These are phyloP conservation scores for Muscicapa comitata DNA, from an alignment of 2,797 vertebrate species.

Conservation along the genomic window DNA sequence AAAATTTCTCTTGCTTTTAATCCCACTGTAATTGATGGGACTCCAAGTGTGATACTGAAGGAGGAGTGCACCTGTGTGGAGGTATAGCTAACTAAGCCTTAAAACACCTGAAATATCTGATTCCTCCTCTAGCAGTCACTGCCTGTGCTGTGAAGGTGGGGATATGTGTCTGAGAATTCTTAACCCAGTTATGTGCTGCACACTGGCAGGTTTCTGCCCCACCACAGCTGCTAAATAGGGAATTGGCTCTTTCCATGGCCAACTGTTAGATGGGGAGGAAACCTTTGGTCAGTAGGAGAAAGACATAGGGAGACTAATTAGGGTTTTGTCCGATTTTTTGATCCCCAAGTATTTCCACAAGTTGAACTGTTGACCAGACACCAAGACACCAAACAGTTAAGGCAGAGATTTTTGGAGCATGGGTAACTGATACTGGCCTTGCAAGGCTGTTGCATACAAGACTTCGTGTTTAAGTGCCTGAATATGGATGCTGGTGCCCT, in stretches of 20 bases:
- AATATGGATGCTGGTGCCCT: background rate
- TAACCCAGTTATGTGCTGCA: background rate
- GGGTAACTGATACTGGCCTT: background rate
- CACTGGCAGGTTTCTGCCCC: background rate
- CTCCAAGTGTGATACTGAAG: background rate
- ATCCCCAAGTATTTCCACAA: background rate
- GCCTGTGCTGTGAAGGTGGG: accelerated
- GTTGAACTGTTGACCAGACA: background rate
- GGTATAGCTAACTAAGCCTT: accelerated
- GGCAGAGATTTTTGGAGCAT: background rate
- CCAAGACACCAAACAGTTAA: background rate
- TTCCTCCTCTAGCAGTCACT: background rate
- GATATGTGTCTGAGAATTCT: background rate
- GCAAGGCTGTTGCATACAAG: background rate
- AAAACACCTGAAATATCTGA: background rate
- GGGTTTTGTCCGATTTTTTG: background rate
- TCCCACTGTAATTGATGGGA: background rate
- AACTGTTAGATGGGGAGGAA: background rate
- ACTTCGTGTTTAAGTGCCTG: background rate
- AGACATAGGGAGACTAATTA: background rate
- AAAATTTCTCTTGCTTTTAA: background rate
- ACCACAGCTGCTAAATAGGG: background rate
- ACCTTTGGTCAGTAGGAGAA: background rate
- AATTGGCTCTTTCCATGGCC: background rate
- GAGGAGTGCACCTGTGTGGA: background rate